These are phyloP conservation scores for Syndactyla subalaris DNA, from an alignment of 2,797 vertebrate species.

Conservation along the genomic window DNA sequence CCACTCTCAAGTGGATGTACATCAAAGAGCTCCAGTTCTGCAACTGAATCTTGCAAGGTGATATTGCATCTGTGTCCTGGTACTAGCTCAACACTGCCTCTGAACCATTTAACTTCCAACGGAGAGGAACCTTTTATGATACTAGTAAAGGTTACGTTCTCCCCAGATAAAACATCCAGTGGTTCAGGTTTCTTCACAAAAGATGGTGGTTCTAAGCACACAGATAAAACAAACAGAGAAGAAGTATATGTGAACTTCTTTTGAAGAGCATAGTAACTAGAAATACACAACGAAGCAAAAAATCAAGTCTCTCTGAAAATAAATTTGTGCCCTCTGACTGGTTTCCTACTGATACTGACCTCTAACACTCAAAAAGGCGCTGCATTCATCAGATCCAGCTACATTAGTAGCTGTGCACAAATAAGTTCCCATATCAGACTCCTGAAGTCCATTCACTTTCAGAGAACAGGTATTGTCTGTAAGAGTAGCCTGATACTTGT, in stretches of 20 bases:
- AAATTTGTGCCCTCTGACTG: neutral
- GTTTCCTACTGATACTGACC: constrained; percentile 81
- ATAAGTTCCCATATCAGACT: constrained; percentile 88
- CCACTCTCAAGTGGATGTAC: constrained; percentile 86
- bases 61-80: constrained; percentile 82
- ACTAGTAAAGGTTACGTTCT: constrained; percentile 86
- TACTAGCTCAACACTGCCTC: constrained; percentile 88
- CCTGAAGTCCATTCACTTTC: constrained; percentile 86
- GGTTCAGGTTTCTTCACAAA: constrained; percentile 91
- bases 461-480: constrained; percentile 88
- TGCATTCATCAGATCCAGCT: constrained; percentile 90
- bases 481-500: constrained; percentile 90
- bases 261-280: neutral
- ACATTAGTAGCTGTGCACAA: constrained; percentile 89
- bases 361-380: constrained; percentile 85
- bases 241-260: neutral
- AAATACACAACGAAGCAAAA: neutral
- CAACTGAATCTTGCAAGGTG: constrained; percentile 87
- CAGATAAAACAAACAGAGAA: constrained; percentile 23
- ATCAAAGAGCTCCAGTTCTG: constrained; percentile 87
- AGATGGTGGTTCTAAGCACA: constrained; percentile 87
- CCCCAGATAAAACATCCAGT: constrained; percentile 87
- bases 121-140: constrained; percentile 91
- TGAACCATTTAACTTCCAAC: constrained; percentile 94
- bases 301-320: neutral